Evolutionary conservation across 1,140 invertebrate genomes (phyloP).

Genomic region (Dendroctonus ponderosae): DNA sequence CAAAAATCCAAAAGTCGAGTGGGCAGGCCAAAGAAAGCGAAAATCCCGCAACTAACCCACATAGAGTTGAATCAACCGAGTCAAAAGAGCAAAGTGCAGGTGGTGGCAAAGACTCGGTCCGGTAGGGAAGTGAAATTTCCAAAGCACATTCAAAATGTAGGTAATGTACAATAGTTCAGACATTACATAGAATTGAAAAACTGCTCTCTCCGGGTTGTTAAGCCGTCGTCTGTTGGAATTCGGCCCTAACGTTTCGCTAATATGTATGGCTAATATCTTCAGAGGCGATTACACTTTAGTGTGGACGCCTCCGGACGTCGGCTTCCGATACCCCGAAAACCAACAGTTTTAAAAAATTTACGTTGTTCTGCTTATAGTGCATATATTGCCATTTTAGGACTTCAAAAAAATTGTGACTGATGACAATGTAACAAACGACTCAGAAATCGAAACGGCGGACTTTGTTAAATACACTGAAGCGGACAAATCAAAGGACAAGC

Average conservation of each 20-base stretch:
- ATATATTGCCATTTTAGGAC: constrained; percentile 36
- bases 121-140: constrained; percentile 45
- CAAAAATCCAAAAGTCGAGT: constrained; percentile 20
- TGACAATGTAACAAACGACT: constrained; percentile 24
- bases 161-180: constrained; percentile 9
- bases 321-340: too few species aligned
- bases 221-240: too few species aligned
- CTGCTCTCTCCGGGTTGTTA: too few species aligned
- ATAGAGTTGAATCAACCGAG: constrained; percentile 12
- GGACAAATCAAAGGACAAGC: background rate
- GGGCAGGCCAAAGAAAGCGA: constrained; percentile 16
- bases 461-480: constrained; percentile 39
- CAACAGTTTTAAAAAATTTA: too few species aligned
- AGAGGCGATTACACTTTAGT: too few species aligned
- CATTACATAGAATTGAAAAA: background rate
- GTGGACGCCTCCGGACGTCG: too few species aligned
- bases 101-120: constrained; percentile 42
- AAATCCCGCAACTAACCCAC: background rate
- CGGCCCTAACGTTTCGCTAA: too few species aligned
- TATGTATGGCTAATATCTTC: too few species aligned
- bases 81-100: constrained; percentile 29
- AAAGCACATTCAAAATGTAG: constrained; percentile 44
- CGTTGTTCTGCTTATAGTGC: background rate
- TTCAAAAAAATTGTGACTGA: constrained; percentile 44
- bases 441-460: constrained; percentile 39